These are phyloP conservation scores for Poecilia wingei DNA, from an alignment of 2,797 vertebrate genomes.

Conservation along the genomic window DNA sequence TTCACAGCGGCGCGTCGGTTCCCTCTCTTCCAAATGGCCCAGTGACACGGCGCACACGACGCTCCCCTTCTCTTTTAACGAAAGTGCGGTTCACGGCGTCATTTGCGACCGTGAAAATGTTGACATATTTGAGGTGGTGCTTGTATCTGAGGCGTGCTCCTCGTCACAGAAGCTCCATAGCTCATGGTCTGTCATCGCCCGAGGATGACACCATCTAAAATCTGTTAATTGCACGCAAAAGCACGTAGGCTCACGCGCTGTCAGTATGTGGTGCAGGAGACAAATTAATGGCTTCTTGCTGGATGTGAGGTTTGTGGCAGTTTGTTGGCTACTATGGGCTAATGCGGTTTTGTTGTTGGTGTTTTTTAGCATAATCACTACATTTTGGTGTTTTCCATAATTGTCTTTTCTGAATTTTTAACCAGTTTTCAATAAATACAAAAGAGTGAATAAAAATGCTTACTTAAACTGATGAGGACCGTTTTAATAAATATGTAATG, in stretches of 20 bases:
- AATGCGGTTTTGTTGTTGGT: not conserved
- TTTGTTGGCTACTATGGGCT: not conserved
- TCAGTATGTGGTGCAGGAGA: slow-evolving; percentile 41
- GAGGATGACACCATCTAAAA: slow-evolving; percentile 55
- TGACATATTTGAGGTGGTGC: slow-evolving; percentile 12
- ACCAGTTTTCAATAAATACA: not conserved
- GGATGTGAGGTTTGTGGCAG: slow-evolving; percentile 11
- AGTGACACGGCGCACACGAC: slow-evolving; percentile 12
- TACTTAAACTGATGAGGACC: slow-evolving; percentile 32
- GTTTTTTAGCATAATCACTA: not conserved
- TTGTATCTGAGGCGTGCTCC: slow-evolving; percentile 19
- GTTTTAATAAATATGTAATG: slow-evolving; percentile 57
- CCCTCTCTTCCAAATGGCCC: slow-evolving; percentile 1
- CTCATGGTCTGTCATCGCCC: slow-evolving; percentile 67
- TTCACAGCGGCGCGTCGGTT: not conserved
- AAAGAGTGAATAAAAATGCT: not conserved
- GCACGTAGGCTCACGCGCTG: slow-evolving; percentile 37
- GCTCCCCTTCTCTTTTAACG: slow-evolving; percentile 31
- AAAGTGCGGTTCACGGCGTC: slow-evolving; percentile 31
- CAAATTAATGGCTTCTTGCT: slow-evolving; percentile 25
- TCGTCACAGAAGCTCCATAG: slow-evolving; percentile 34
- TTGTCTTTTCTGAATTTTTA: slow-evolving; percentile 11
- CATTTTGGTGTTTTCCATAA: slow-evolving; percentile 3
- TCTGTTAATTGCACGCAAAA: slow-evolving; percentile 55
- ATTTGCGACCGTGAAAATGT: slow-evolving; percentile 15